Conservation (phyloP, 2,888 invertebrate genomes). For the Yponomeuta sedellus region DNA sequence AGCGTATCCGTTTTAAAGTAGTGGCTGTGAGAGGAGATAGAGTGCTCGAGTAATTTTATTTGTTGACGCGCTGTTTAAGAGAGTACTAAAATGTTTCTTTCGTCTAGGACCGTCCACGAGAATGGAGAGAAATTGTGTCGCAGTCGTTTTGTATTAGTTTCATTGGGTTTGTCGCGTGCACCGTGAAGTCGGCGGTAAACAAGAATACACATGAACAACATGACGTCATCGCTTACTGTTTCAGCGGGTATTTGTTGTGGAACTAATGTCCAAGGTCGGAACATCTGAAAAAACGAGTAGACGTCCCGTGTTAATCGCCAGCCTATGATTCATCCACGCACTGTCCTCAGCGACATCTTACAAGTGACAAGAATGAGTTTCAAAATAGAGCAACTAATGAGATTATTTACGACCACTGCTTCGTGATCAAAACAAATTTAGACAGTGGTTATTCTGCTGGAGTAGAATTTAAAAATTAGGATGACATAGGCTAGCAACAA, state of each 20-base stretch:
- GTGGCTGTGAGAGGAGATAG: constrained; percentile 45
- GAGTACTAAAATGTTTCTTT: background rate
- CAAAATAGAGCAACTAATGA: background rate
- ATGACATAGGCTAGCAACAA: background rate
- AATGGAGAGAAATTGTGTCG: constrained; percentile 9
- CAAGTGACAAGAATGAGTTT: background rate
- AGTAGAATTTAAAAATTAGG: background rate
- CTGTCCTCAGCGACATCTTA: constrained; percentile 20
- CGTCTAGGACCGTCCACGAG: background rate
- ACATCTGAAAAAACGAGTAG: constrained; percentile 75
- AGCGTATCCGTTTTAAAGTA: constrained; percentile 41
- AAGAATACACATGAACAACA: constrained; percentile 72
- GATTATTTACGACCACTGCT: background rate
- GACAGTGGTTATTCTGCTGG: background rate
- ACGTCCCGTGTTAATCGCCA: constrained; percentile 64
- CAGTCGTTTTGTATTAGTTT: constrained; percentile 2
- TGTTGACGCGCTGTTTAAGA: constrained; percentile 1
- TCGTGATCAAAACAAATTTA: background rate
- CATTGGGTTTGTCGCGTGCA: constrained; percentile 37
- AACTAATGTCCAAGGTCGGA: constrained; percentile 73
- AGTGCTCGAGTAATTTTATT: constrained; percentile 34
- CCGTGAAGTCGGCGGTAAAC: constrained; percentile 62
- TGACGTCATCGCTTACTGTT: constrained; percentile 70
- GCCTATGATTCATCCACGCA: constrained; percentile 49
- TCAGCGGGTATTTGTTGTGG: constrained; percentile 70